Conservation (phyloP, 2,888 invertebrate genomes). For the Boloria selene region DNA sequence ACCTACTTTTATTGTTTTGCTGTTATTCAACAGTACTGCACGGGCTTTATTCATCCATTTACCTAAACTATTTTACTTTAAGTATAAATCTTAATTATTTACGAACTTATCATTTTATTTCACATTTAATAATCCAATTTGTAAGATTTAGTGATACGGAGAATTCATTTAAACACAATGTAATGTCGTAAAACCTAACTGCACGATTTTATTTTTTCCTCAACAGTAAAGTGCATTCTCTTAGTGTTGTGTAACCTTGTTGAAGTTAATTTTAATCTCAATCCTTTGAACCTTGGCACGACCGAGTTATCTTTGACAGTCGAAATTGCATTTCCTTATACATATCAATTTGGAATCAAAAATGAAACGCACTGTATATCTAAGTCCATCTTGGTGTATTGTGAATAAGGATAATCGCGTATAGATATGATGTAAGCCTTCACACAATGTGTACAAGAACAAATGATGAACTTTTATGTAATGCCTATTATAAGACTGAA, state of each 20-base stretch:
- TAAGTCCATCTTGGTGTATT: background rate
- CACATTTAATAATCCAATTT: slow-evolving; percentile 3
- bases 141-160: background rate
- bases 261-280: slow-evolving; percentile 19
- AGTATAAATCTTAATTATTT: background rate
- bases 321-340: slow-evolving; percentile 34
- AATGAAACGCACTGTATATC: slow-evolving; percentile 1
- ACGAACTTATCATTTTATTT: slow-evolving; percentile 4
- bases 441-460: background rate
- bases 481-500: background rate
- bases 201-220: slow-evolving; percentile 27
- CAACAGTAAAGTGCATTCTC: slow-evolving; percentile 24
- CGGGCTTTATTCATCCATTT: background rate
- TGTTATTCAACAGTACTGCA: background rate
- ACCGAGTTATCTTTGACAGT: slow-evolving; percentile 28
- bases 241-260: slow-evolving; percentile 20
- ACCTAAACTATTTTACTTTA: background rate
- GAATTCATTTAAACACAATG: slow-evolving; percentile 14
- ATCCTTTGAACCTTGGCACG: slow-evolving; percentile 36
- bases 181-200: slow-evolving; percentile 16
- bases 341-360: slow-evolving; percentile 10
- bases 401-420: background rate
- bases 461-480: background rate
- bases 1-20: too few relatives aligned
- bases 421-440: background rate